phyloP scores from a whole-genome alignment of 1,140 invertebrate species.

The Tetraneura akinire region DNA sequence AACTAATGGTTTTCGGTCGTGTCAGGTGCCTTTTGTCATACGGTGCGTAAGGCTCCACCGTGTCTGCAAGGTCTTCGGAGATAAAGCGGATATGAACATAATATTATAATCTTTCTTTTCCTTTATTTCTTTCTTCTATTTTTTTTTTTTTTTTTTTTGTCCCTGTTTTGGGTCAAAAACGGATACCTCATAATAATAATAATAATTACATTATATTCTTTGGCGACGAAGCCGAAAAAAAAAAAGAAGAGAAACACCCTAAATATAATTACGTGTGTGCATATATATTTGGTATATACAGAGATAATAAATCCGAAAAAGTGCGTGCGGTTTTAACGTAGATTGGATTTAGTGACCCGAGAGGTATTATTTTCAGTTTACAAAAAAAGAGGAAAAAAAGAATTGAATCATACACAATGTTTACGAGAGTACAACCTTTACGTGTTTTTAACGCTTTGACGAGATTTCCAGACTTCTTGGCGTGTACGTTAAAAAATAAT shows the following conservation, averaged over 20 bases:
- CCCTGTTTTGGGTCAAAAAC: constrained; percentile 13
- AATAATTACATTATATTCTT: constrained; percentile 24
- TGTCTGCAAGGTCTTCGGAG: not conserved
- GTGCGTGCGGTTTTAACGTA: constrained; percentile 47
- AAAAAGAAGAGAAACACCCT: constrained; percentile 17
- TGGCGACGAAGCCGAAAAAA: not conserved
- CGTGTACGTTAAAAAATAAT: no score
- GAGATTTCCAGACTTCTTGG: constrained; percentile 46
- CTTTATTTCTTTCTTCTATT: not conserved
- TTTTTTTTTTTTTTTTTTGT: not conserved
- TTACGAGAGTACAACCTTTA: not conserved
- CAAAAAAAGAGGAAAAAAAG: constrained; percentile 19
- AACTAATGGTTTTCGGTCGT: constrained; percentile 33
- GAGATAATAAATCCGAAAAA: constrained; percentile 20
- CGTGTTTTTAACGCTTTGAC: constrained; percentile 47
- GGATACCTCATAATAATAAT: constrained; percentile 1
- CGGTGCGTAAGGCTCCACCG: constrained; percentile 4
- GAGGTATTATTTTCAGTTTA: constrained; percentile 22
- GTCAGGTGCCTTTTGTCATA: constrained; percentile 22
- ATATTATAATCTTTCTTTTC: constrained; percentile 15
- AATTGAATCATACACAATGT: constrained; percentile 8
- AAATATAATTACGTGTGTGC: not conserved
- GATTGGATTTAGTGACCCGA: constrained; percentile 41
- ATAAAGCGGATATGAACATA: constrained; percentile 24
- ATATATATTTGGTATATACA: constrained; percentile 7